Evolutionary conservation across 2,888 invertebrate species (phyloP).

Genomic region (Pyrrhia umbra): DNA sequence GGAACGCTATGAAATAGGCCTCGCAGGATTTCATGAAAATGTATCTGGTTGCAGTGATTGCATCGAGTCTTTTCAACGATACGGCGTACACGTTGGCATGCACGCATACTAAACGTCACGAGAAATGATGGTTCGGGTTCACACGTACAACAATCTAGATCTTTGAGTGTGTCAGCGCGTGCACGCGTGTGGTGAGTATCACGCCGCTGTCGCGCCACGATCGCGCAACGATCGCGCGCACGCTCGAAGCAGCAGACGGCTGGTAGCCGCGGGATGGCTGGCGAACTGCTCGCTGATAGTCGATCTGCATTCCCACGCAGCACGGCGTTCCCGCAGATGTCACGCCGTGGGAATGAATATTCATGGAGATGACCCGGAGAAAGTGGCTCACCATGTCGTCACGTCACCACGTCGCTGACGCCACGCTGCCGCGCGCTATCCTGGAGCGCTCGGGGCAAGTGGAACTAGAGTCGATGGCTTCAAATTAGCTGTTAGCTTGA

Average conservation of each 20-base stretch:
- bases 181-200: constrained; percentile 22
- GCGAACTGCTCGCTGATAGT: constrained; percentile 33
- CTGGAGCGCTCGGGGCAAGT: too few species aligned
- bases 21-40: too few species aligned
- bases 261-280: constrained; percentile 23
- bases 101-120: too few species aligned
- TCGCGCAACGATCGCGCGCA: constrained; percentile 44
- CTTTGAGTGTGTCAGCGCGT: constrained; percentile 18
- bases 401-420: not conserved
- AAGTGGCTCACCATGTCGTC: constrained; percentile 22
- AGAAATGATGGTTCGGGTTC: not conserved
- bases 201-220: constrained; percentile 13
- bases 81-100: too few species aligned
- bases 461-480: too few species aligned
- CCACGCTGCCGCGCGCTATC: too few species aligned
- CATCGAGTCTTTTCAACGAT: too few species aligned
- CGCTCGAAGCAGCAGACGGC: constrained; percentile 20
- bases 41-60: too few species aligned
- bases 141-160: constrained; percentile 14
- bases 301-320: constrained; percentile 43
- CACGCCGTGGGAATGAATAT: constrained; percentile 70
- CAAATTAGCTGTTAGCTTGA: too few species aligned
- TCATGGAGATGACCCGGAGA: constrained; percentile 54
- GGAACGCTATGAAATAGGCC: too few species aligned
- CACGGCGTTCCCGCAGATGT: not conserved